Evolutionary conservation across 2,888 invertebrate species (phyloP).

Genomic region (Endotricha flammealis): DNA sequence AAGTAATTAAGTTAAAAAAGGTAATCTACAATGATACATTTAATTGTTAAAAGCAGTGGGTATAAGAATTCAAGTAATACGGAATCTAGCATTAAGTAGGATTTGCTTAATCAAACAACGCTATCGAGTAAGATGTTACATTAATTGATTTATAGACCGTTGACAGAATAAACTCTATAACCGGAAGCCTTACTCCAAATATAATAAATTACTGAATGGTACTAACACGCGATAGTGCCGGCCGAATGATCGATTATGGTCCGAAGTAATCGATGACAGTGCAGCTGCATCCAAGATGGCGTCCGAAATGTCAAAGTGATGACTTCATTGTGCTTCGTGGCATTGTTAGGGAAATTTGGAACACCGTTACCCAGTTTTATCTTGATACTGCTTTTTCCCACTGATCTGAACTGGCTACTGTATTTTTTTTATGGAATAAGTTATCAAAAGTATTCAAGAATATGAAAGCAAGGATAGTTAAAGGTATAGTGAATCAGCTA

Average conservation of each 20-base stretch:
- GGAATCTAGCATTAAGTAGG: too few relatives aligned
- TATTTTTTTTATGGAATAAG: too few relatives aligned
- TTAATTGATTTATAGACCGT: conserved; percentile 10
- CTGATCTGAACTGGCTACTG: too few relatives aligned
- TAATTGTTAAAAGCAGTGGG: too few relatives aligned
- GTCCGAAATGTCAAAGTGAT: conserved; percentile 24
- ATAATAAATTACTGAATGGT: conserved; percentile 7
- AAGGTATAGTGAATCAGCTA: too few relatives aligned
- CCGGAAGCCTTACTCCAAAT: conserved; percentile 10
- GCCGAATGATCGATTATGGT: conserved; percentile 6
- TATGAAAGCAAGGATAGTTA: too few relatives aligned
- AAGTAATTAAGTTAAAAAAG: too few relatives aligned
- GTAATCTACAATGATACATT: too few relatives aligned
- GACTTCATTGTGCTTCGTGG: conserved; percentile 22
- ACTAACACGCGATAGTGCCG: background rate
- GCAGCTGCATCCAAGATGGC: conserved; percentile 19
- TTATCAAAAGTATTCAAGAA: too few relatives aligned
- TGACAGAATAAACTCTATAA: conserved; percentile 4
- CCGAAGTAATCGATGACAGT: conserved; percentile 16
- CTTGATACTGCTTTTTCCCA: too few relatives aligned
- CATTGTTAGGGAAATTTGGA: conserved; percentile 1
- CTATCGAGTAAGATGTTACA: conserved; percentile 1
- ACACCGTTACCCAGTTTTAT: background rate
- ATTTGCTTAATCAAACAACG: conserved; percentile 5
- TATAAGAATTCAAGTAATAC: too few relatives aligned